These are phyloP conservation scores for Drosophila pegasa DNA, from an alignment of 2,888 invertebrate genomes.

Conservation along the genomic window DNA sequence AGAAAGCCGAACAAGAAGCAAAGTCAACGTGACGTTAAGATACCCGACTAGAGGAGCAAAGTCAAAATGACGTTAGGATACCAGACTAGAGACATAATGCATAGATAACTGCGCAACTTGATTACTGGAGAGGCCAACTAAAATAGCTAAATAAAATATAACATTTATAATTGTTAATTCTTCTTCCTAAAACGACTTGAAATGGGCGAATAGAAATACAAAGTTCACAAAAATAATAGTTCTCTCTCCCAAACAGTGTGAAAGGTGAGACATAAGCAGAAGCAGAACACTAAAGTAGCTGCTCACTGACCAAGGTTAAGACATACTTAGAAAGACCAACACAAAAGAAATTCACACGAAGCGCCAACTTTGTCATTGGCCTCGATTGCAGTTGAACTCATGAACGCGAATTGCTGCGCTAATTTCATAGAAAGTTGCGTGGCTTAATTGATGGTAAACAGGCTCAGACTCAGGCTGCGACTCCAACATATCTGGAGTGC, in stretches of 20 bases:
- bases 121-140: too few species aligned
- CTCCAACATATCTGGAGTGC: conserved; percentile 3
- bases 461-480: background rate
- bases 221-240: too few species aligned
- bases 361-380: conserved; percentile 9
- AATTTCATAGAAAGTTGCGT: conserved; percentile 72
- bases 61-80: too few species aligned
- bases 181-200: too few species aligned
- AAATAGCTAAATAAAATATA: too few species aligned
- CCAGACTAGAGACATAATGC: too few species aligned
- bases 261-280: background rate
- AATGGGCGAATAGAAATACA: too few species aligned
- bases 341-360: background rate
- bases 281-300: too few species aligned
- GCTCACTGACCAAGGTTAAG: background rate
- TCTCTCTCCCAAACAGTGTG: background rate
- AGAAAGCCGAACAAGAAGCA: conserved; percentile 17
- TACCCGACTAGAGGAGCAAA: too few species aligned
- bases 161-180: too few species aligned
- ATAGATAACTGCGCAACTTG: too few species aligned
- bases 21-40: conserved; percentile 8
- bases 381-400: conserved; percentile 6
- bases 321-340: background rate
- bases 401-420: conserved; percentile 32
- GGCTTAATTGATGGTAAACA: conserved; percentile 52